These are phyloP conservation scores for Lepidurus packardi DNA, from an alignment of 1,140 invertebrate genomes.

Conservation along the genomic window DNA sequence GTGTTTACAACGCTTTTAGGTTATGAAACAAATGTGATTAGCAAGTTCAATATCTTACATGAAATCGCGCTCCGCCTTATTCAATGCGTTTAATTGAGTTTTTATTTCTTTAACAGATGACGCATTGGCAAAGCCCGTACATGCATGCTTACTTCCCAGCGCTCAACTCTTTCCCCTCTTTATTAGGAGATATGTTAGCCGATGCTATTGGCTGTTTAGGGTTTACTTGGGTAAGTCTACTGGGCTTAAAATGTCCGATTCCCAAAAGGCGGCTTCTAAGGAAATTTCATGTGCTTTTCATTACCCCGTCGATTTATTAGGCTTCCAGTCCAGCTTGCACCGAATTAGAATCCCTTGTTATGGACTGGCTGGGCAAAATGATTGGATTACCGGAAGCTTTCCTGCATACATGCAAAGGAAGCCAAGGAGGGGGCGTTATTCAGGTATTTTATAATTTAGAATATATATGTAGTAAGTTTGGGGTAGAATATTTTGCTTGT, in stretches of 20 bases:
- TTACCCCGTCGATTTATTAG: slow-evolving; percentile 46
- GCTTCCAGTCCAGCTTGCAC: slow-evolving; percentile 92
- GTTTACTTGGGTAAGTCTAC: slow-evolving; percentile 88
- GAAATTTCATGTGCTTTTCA: background rate
- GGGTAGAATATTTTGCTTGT: background rate
- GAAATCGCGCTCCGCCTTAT: background rate
- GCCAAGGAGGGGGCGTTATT: slow-evolving; percentile 83
- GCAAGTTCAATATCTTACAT: too few relatives aligned
- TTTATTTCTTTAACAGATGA: slow-evolving; percentile 56
- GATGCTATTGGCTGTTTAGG: slow-evolving; percentile 94
- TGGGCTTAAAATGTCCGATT: background rate
- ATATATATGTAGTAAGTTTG: too few relatives aligned
- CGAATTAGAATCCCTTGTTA: slow-evolving; percentile 90
- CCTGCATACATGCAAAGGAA: slow-evolving; percentile 64
- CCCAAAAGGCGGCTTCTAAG: background rate
- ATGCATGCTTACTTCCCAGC: slow-evolving; percentile 99
- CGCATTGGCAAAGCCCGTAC: slow-evolving; percentile 97
- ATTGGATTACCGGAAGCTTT: slow-evolving; percentile 85
- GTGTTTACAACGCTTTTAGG: too few relatives aligned
- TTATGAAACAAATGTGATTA: too few relatives aligned
- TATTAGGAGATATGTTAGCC: slow-evolving; percentile 95
- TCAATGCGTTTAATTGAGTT: background rate
- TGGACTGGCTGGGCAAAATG: slow-evolving; percentile 97
- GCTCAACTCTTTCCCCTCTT: slow-evolving; percentile 95
- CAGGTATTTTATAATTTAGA: slow-evolving; percentile 54